These are phyloP conservation scores for Euproctis similis DNA, from an alignment of 2,888 invertebrate genomes.

Conservation along the genomic window DNA sequence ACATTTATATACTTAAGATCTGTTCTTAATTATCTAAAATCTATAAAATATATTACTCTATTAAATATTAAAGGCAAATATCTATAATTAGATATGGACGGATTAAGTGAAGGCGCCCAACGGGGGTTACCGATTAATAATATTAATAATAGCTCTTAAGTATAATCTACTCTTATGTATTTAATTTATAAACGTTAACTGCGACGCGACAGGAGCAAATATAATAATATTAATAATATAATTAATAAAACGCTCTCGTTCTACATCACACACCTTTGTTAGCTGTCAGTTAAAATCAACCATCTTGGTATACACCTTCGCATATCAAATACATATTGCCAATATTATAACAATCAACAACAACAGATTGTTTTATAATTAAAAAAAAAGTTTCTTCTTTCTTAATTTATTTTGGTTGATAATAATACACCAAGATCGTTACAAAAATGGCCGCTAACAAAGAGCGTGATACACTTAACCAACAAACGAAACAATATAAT, in stretches of 20 bases:
- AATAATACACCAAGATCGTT: no score
- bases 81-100: slow-evolving; percentile 74
- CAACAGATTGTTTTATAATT: no score
- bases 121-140: slow-evolving; percentile 70
- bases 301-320: no score
- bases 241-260: slow-evolving; percentile 41
- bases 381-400: no score
- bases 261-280: no score
- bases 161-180: slow-evolving; percentile 39
- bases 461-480: no score
- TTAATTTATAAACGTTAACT: slow-evolving; percentile 24
- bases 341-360: no score
- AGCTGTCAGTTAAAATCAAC: no score
- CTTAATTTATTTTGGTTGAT: no score
- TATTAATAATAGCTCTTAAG: slow-evolving; percentile 65
- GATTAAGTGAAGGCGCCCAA: slow-evolving; percentile 74
- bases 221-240: slow-evolving; percentile 13
- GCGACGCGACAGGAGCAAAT: slow-evolving; percentile 56
- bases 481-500: slow-evolving; percentile 63
- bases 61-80: slow-evolving; percentile 76
- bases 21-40: slow-evolving; percentile 59
- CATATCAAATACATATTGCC: no score
- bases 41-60: slow-evolving; percentile 76
- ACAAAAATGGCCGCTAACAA: no score
- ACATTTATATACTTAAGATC: slow-evolving; percentile 55